These are phyloP conservation scores for Cephus runcator DNA, from an alignment of 2,888 invertebrate species.

Conservation along the genomic window DNA sequence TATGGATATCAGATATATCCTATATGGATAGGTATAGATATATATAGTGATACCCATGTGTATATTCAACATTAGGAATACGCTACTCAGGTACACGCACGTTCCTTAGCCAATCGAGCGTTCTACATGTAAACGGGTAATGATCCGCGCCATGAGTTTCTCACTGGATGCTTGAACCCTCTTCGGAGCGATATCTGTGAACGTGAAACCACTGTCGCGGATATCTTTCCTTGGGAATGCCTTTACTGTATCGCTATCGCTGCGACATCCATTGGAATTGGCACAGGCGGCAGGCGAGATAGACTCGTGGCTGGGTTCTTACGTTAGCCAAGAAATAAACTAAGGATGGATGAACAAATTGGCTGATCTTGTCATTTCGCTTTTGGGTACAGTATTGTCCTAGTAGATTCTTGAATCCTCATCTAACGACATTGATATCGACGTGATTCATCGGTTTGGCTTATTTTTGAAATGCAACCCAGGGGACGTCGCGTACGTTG, in stretches of 20 bases:
- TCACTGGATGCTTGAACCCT: background rate
- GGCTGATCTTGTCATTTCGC: background rate
- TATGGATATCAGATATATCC: background rate
- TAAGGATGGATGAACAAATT: background rate
- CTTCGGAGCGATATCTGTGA: background rate
- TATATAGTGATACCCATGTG: background rate
- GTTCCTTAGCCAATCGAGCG: background rate
- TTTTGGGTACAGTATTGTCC: background rate
- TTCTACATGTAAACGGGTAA: background rate
- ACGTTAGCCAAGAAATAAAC: background rate
- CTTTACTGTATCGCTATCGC: background rate
- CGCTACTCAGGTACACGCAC: background rate
- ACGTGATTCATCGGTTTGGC: background rate
- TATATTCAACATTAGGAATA: background rate
- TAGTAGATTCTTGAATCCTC: background rate
- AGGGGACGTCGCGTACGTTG: background rate
- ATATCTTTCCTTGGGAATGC: background rate
- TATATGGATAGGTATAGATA: background rate
- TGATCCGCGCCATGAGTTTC: background rate
- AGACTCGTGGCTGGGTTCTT: constrained; percentile 12
- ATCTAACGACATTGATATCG: background rate
- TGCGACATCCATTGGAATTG: constrained; percentile 15
- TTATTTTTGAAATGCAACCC: background rate
- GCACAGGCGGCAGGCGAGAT: constrained; percentile 24
- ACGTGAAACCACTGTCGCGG: background rate